Evolutionary conservation across 2,113 vertebrate species (phyloP).

Genomic region (Damaliscus lunatus): DNA sequence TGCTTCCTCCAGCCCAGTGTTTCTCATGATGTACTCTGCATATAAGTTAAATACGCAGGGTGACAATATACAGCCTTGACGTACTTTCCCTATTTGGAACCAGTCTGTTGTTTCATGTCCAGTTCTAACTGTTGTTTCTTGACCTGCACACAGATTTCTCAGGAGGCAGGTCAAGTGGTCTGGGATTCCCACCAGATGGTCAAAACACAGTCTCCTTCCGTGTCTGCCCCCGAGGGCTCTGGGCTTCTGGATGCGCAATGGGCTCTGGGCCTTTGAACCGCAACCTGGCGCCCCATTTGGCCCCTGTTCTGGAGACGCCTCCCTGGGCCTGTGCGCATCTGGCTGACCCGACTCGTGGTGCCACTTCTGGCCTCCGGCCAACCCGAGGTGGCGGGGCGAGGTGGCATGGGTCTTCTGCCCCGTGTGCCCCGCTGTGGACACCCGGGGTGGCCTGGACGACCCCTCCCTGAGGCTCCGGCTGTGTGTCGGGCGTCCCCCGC

Average conservation of each 20-base stretch:
- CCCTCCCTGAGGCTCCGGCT: background rate
- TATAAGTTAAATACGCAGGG: background rate
- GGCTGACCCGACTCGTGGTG: accelerated
- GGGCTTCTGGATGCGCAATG: background rate
- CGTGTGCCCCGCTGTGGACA: accelerated
- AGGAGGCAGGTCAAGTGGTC: background rate
- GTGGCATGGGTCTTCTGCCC: background rate
- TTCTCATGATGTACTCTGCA: background rate
- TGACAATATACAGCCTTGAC: background rate
- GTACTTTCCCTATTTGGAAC: background rate
- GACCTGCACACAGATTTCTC: background rate
- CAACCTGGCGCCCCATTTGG: accelerated
- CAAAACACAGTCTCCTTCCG: background rate
- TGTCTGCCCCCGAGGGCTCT: background rate
- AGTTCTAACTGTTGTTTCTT: background rate
- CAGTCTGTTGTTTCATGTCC: background rate
- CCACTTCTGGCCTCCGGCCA: background rate
- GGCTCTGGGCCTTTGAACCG: background rate
- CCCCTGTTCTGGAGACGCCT: accelerated
- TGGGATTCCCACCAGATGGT: background rate
- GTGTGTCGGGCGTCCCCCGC: accelerated
- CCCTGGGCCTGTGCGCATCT: accelerated
- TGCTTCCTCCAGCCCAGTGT: background rate
- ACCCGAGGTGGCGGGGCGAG: accelerated
- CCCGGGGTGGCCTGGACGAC: accelerated